A percentile compares a stretch with the other conserved stretches of the same genome.
Conservation (phyloP, 2,113 vertebrate species). For the Marmota monax region DNA sequence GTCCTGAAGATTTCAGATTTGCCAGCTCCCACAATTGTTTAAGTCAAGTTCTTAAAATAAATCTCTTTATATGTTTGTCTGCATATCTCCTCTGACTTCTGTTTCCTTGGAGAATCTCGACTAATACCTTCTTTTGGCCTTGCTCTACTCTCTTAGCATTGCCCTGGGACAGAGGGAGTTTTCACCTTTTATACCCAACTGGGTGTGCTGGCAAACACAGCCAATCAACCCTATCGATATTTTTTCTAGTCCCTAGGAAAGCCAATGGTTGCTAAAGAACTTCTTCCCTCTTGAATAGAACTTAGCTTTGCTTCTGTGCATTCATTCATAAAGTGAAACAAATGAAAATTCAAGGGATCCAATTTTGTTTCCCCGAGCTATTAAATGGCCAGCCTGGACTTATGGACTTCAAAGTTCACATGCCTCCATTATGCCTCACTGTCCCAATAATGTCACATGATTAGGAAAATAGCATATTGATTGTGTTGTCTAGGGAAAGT, state of each 20-base stretch:
- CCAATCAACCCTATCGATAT: not conserved
- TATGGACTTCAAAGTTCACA: not conserved
- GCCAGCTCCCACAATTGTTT: no score
- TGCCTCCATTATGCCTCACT: not conserved
- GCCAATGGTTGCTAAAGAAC: not conserved
- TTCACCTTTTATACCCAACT: not conserved
- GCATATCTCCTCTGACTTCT: not conserved
- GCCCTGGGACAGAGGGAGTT: not conserved
- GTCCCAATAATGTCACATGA: not conserved
- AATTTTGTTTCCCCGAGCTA: not conserved
- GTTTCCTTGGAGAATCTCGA: not conserved
- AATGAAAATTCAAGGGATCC: not conserved
- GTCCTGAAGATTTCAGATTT: not conserved
- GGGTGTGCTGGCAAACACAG: not conserved
- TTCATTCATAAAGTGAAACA: not conserved
- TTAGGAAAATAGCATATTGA: not conserved
- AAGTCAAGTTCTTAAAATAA: not conserved
- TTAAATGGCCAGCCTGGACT: not conserved
- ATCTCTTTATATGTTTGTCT: not conserved
- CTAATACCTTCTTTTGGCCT: not conserved
- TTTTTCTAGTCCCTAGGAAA: not conserved
- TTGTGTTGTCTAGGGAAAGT: not conserved
- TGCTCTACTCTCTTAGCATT: not conserved
- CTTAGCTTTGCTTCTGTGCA: conserved; percentile 10
- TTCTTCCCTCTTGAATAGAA: not conserved